Evolutionary conservation across 2,888 invertebrate genomes (phyloP).

Genomic region (Torymus auratus): DNA sequence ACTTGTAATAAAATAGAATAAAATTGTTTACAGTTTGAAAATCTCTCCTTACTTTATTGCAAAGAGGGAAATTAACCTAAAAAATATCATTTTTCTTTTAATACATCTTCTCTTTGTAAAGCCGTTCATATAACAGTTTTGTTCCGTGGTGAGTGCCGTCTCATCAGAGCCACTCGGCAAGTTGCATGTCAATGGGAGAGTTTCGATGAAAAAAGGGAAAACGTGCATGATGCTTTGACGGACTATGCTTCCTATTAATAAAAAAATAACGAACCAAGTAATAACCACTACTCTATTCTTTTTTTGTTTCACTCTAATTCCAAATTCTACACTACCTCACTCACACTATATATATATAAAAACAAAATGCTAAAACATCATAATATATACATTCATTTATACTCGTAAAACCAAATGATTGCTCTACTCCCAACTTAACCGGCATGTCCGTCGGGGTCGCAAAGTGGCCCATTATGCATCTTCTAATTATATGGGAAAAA

Average conservation of each 20-base stretch:
- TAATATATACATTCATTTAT: no score
- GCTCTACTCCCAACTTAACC: not conserved
- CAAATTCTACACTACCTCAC: no score
- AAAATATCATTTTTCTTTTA: not conserved
- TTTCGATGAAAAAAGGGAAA: slow-evolving; percentile 5
- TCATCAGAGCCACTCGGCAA: slow-evolving; percentile 9
- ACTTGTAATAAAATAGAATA: slow-evolving; percentile 15
- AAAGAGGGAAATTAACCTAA: no score
- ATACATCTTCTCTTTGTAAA: not conserved
- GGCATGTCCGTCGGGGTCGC: slow-evolving; percentile 56
- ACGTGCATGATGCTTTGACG: slow-evolving; percentile 50
- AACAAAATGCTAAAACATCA: no score
- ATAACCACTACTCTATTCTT: not conserved
- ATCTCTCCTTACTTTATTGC: not conserved
- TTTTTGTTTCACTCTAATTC: not conserved
- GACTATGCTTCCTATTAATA: slow-evolving; percentile 51
- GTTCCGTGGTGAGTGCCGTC: slow-evolving; percentile 41
- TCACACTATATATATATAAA: no score
- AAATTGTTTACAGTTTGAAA: slow-evolving; percentile 22
- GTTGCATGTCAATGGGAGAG: slow-evolving; percentile 23
- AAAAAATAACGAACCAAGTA: slow-evolving; percentile 24
- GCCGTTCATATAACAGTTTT: slow-evolving; percentile 2
- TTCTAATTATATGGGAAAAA: slow-evolving; percentile 55
- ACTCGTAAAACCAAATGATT: no score
- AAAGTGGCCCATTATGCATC: slow-evolving; percentile 13